phyloP scores from a whole-genome alignment of 2,113 vertebrate genomes.

The Geothlypis trichas region DNA sequence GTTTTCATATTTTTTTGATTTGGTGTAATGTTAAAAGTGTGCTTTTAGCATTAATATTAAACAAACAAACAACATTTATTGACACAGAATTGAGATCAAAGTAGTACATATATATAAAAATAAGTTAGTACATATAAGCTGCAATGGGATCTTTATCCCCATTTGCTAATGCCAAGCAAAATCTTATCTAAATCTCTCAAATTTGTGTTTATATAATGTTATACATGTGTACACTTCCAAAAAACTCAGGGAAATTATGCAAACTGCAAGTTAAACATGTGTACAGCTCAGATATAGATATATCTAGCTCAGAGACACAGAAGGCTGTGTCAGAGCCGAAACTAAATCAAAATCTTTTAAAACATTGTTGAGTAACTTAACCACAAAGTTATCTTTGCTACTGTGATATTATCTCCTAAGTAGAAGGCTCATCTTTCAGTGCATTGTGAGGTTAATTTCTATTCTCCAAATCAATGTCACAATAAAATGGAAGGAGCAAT shows the following conservation, averaged over 20 bases:
- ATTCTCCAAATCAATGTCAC: background rate
- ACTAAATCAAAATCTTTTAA: background rate
- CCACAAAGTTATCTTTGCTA: background rate
- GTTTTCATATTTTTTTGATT: background rate
- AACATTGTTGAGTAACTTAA: background rate
- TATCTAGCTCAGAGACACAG: background rate
- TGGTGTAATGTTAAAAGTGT: background rate
- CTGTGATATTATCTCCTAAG: background rate
- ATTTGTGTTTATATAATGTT: background rate
- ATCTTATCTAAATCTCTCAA: background rate
- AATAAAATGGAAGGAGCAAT: background rate
- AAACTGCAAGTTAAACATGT: background rate
- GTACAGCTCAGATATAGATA: background rate
- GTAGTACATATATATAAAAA: background rate
- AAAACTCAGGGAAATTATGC: background rate
- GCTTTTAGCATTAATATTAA: background rate
- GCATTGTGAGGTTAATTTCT: background rate
- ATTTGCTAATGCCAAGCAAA: background rate
- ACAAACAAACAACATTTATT: background rate
- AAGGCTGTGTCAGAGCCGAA: background rate
- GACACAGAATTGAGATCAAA: background rate
- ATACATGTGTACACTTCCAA: background rate
- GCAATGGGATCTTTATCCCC: background rate
- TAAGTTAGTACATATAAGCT: background rate
- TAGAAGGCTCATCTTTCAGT: background rate